Conservation (phyloP, 1,140 invertebrate genomes). For the Papilio helenus region DNA sequence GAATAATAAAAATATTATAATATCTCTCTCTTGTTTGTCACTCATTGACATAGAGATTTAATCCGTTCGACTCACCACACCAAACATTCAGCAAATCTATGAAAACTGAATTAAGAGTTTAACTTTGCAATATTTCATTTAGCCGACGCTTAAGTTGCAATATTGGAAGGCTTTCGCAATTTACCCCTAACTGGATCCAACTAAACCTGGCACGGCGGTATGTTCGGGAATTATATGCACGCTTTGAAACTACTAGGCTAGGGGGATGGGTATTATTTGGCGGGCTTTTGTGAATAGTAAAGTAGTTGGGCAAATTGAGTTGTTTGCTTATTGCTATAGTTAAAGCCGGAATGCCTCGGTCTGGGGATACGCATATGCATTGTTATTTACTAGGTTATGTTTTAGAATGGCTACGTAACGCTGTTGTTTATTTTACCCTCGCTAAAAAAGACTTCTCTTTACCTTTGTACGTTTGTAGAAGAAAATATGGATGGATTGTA, state of each 20-base stretch:
- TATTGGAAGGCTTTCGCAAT: conserved; percentile 49
- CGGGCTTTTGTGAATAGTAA: conserved; percentile 62
- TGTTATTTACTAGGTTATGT: neutral
- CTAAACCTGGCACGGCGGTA: conserved; percentile 46
- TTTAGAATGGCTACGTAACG: neutral
- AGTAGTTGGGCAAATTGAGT: conserved; percentile 58
- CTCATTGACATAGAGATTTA: no score
- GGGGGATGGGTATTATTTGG: conserved; percentile 52
- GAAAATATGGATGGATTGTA: no score
- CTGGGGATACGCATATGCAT: neutral
- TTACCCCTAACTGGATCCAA: conserved; percentile 55
- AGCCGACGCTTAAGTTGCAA: conserved; percentile 40
- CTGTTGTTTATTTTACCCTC: no score
- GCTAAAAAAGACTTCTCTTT: no score
- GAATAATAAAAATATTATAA: no score
- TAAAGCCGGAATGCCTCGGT: conserved; percentile 28
- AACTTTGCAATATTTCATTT: conserved; percentile 32
- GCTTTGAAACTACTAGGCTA: conserved; percentile 56
- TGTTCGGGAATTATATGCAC: conserved; percentile 53
- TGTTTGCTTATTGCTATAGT: conserved; percentile 51
- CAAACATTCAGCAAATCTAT: conserved; percentile 21
- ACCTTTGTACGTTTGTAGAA: no score
- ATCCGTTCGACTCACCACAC: neutral
- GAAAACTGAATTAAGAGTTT: conserved; percentile 11
- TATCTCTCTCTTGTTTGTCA: no score